Conservation (phyloP, 2,797 vertebrate species). For the Premnoplex brunnescens region DNA sequence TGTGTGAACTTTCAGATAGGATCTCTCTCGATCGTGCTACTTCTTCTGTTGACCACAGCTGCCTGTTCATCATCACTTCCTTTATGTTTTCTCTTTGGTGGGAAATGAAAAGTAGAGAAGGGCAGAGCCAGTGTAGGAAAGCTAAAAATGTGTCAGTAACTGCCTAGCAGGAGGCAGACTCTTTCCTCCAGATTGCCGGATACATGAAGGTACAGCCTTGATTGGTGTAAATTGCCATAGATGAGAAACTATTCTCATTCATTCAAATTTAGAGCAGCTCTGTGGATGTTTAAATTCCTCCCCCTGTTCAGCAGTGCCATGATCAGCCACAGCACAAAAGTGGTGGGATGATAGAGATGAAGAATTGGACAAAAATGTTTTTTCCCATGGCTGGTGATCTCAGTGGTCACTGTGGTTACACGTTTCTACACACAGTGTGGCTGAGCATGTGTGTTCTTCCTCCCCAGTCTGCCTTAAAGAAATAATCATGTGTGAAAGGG, state of each 20-base stretch:
- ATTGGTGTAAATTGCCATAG: slow-evolving; percentile 9
- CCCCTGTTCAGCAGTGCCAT: neutral
- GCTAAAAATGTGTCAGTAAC: slow-evolving; percentile 15
- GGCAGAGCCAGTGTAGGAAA: neutral
- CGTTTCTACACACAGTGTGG: neutral
- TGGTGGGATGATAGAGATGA: neutral
- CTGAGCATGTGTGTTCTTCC: neutral
- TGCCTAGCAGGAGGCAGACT: slow-evolving; percentile 20
- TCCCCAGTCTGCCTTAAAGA: neutral
- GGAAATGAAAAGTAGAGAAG: slow-evolving; percentile 30
- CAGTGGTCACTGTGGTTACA: neutral
- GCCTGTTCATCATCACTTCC: neutral
- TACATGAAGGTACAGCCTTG: neutral
- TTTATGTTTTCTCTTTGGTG: neutral
- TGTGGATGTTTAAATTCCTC: neutral
- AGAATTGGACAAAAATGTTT: neutral
- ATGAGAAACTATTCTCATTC: neutral
- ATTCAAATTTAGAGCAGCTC: neutral
- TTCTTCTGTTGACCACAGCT: slow-evolving; percentile 3
- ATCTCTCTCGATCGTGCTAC: neutral
- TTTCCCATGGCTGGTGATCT: neutral
- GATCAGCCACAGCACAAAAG: neutral
- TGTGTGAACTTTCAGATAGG: neutral
- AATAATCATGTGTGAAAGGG: neutral
- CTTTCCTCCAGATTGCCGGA: neutral